Percentiles rank a stretch among this genome's conserved stretches.
Conservation (phyloP, 2,797 vertebrate genomes). For the Acanthiza pusilla region DNA sequence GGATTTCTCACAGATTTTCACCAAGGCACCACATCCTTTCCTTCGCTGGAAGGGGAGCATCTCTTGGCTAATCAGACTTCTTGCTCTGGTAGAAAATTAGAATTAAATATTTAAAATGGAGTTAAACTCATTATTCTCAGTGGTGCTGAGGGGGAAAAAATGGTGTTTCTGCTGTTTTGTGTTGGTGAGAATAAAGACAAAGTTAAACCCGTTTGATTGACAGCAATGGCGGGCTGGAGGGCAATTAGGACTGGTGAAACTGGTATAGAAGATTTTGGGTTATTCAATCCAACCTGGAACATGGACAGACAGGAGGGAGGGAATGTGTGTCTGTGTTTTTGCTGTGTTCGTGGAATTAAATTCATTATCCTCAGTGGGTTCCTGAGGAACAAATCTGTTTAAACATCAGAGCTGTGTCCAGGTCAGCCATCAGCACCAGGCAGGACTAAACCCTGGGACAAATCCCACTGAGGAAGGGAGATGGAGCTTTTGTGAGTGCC, state of each 20-base stretch:
- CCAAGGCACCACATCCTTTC: background rate
- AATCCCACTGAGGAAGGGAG: background rate
- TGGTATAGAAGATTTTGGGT: background rate
- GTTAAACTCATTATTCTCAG: background rate
- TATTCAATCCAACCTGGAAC: background rate
- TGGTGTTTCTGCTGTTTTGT: background rate
- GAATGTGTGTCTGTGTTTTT: background rate
- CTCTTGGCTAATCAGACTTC: background rate
- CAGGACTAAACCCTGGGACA: background rate
- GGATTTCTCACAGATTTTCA: background rate
- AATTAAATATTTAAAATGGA: background rate
- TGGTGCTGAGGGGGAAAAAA: background rate
- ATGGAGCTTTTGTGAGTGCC: background rate
- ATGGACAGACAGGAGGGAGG: background rate
- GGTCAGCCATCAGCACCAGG: background rate
- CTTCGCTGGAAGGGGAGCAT: accelerated
- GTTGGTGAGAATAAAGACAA: background rate
- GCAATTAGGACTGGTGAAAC: background rate
- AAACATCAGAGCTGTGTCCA: background rate
- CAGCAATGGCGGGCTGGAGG: background rate
- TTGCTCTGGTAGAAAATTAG: background rate
- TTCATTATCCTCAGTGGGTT: background rate
- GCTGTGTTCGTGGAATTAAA: background rate
- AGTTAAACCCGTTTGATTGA: background rate
- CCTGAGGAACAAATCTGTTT: background rate